Conservation (phyloP, 2,888 invertebrate species). For the Drosophila tanythrix region DNA sequence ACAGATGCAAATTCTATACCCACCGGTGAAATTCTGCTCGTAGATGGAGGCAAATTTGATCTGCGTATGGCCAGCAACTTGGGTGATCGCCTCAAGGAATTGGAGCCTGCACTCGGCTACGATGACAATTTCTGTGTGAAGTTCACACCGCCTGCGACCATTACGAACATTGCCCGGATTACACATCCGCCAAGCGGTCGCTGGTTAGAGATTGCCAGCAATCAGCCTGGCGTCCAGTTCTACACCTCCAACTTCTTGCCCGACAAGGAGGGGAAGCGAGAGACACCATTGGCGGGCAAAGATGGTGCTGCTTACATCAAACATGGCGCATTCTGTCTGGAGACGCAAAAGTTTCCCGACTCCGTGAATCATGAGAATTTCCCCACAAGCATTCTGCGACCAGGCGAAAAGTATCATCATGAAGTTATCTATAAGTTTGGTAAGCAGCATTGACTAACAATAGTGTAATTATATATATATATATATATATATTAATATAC, state of each 20-base stretch:
- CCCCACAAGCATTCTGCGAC: constrained; percentile 90
- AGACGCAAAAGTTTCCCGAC: constrained; percentile 97
- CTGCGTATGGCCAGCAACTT: constrained; percentile 89
- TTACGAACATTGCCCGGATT: constrained; percentile 88
- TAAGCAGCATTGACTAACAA: constrained; percentile 54
- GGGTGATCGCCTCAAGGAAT: constrained; percentile 88
- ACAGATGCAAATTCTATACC: constrained; percentile 90
- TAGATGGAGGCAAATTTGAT: constrained; percentile 90
- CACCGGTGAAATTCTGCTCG: constrained; percentile 89
- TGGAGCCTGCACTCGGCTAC: constrained; percentile 90
- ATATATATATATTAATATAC: constrained; percentile 11
- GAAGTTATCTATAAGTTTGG: constrained; percentile 91
- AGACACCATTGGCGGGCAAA: constrained; percentile 88
- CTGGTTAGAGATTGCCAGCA: constrained; percentile 91
- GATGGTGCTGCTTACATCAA: constrained; percentile 88
- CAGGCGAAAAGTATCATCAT: constrained; percentile 90
- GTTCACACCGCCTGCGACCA: constrained; percentile 49
- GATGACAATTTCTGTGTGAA: constrained; percentile 92
- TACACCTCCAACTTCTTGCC: constrained; percentile 93
- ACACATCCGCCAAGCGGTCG: constrained; percentile 90
- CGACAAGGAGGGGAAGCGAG: constrained; percentile 85
- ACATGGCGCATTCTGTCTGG: constrained; percentile 93
- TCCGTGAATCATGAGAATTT: constrained; percentile 94
- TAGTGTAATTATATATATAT: constrained; percentile 9
- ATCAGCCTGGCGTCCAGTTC: constrained; percentile 96